phyloP scores from a whole-genome alignment of 2,888 invertebrate species.

The Standfussiana lucernea region DNA sequence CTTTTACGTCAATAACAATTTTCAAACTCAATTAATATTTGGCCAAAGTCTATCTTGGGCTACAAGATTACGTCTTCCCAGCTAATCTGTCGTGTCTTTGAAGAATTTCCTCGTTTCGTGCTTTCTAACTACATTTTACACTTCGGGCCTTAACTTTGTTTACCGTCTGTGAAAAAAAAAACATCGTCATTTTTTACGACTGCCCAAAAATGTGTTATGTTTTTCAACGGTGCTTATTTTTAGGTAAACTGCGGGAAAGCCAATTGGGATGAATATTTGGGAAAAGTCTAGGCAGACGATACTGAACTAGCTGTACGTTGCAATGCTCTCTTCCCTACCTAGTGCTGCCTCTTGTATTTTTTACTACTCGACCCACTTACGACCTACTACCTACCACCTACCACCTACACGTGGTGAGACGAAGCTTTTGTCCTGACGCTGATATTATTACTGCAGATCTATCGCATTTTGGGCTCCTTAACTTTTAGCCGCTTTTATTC shows the following conservation, averaged over 20 bases:
- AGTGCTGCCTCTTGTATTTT: too few species aligned
- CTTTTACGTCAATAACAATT: constrained; percentile 56
- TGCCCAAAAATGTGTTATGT: not conserved
- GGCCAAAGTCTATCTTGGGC: constrained; percentile 30
- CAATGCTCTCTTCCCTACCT: too few species aligned
- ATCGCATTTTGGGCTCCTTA: too few species aligned
- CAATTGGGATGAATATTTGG: not conserved
- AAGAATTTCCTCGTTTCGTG: constrained; percentile 47
- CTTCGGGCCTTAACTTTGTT: constrained; percentile 5
- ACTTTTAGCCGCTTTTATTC: too few species aligned
- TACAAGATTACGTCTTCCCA: constrained; percentile 23
- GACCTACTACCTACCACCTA: too few species aligned
- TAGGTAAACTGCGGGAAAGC: not conserved
- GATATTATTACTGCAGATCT: too few species aligned
- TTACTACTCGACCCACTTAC: too few species aligned
- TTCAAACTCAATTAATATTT: constrained; percentile 68
- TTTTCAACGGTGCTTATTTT: not conserved
- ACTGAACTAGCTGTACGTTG: too few species aligned
- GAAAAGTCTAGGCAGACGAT: too few species aligned
- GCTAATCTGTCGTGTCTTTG: constrained; percentile 53
- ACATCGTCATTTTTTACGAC: constrained; percentile 15
- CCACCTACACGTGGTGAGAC: too few species aligned
- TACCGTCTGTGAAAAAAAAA: not conserved
- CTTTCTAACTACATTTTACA: constrained; percentile 14
- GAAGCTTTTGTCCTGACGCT: too few species aligned